A percentile compares a stretch with the other conserved stretches of the same genome.
Conservation (phyloP, 2,797 vertebrate genomes). For the Choloepus didactylus region DNA sequence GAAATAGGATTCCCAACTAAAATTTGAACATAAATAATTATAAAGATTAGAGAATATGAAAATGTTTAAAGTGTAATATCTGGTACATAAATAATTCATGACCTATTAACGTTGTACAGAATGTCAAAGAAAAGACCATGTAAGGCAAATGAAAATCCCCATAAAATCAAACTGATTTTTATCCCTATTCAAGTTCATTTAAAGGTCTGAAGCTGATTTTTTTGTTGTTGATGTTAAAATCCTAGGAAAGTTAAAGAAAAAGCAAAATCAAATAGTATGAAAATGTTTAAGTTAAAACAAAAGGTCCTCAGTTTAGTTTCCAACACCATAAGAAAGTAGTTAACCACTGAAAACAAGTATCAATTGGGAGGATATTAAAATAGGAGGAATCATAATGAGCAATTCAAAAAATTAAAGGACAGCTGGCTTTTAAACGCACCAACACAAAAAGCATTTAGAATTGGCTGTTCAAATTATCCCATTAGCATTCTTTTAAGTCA, state of each 20-base stretch:
- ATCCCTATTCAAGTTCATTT: conserved; percentile 60
- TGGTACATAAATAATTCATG: conserved; percentile 70
- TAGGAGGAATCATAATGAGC: conserved; percentile 64
- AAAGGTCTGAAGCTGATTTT: conserved; percentile 70
- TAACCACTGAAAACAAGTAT: conserved; percentile 59
- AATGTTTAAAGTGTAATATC: conserved; percentile 71
- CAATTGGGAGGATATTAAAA: conserved; percentile 17
- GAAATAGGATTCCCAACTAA: conserved; percentile 77
- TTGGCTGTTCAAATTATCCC: conserved; percentile 40
- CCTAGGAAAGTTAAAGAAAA: conserved; percentile 61
- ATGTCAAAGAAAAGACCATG: conserved; percentile 18
- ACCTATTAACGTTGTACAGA: conserved; percentile 61
- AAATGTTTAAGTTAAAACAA: conserved; percentile 68
- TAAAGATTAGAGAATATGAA: conserved; percentile 7
- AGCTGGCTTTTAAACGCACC: conserved; percentile 67
- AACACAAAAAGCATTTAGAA: conserved; percentile 78
- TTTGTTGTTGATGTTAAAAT: conserved; percentile 2
- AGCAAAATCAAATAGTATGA: conserved; percentile 57
- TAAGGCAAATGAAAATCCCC: conserved; percentile 33
- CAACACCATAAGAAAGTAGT: conserved; percentile 25
- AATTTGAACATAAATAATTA: conserved; percentile 76
- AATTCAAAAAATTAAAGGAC: conserved; percentile 55
- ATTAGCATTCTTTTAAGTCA: conserved; percentile 60
- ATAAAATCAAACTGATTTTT: conserved; percentile 56
- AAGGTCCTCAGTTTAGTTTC: conserved; percentile 53